phyloP scores from a whole-genome alignment of 2,888 invertebrate genomes.

The Ennomos quercinarius region DNA sequence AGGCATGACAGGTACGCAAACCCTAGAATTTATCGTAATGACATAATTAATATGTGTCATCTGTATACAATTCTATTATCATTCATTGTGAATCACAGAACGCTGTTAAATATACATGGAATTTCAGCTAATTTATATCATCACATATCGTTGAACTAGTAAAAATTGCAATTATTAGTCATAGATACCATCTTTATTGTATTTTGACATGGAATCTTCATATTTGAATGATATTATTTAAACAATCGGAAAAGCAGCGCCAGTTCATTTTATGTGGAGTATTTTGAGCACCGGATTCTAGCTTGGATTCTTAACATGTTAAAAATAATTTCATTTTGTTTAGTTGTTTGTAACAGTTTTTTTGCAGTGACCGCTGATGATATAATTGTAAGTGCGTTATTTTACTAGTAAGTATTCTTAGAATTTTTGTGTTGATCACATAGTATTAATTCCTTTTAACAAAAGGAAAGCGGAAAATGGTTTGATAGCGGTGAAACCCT shows the following conservation, averaged over 20 bases:
- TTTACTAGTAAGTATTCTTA: not conserved
- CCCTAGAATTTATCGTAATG: no score
- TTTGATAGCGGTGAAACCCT: no score
- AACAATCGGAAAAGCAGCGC: conserved; percentile 8
- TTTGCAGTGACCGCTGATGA: conserved; percentile 12
- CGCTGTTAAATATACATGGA: not conserved
- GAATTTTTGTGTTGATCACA: not conserved
- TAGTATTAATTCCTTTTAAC: no score
- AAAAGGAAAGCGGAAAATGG: no score
- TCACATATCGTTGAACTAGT: conserved; percentile 4
- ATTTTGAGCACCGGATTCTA: not conserved
- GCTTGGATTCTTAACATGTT: conserved; percentile 21
- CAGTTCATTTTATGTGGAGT: not conserved
- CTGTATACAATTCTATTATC: no score
- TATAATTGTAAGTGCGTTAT: conserved; percentile 32
- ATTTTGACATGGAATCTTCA: conserved; percentile 29
- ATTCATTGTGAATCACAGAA: no score
- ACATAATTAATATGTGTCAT: no score
- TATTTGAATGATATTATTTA: conserved; percentile 28
- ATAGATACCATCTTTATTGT: conserved; percentile 36
- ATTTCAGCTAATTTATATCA: conserved; percentile 13
- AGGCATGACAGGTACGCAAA: no score
- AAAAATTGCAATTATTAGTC: conserved; percentile 6
- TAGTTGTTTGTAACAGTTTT: conserved; percentile 15
- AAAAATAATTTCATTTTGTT: conserved; percentile 15